phyloP scores from a whole-genome alignment of 2,797 vertebrate species.

The Characodon lateralis region DNA sequence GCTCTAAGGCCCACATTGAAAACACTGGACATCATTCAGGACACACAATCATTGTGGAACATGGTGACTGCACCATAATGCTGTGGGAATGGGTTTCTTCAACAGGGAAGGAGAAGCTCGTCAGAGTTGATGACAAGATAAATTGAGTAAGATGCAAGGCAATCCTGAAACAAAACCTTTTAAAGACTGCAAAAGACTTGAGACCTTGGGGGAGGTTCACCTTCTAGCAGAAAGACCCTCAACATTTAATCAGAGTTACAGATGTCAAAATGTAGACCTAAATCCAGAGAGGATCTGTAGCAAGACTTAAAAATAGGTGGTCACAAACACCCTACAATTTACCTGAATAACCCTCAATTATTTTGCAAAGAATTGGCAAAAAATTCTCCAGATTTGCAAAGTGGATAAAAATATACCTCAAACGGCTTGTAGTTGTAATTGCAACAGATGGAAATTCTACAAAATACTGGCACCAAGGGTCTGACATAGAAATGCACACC shows the following conservation, averaged over 20 bases:
- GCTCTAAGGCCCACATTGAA: too few relatives aligned
- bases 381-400: not conserved
- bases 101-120: too few relatives aligned
- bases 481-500: not conserved
- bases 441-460: not conserved
- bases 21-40: too few relatives aligned
- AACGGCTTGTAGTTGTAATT: not conserved
- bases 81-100: too few relatives aligned
- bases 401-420: not conserved
- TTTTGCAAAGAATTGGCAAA: not conserved
- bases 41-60: too few relatives aligned
- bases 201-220: not conserved
- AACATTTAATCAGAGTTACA: not conserved
- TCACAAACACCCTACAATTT: not conserved
- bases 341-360: not conserved
- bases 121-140: too few relatives aligned
- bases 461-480: not conserved
- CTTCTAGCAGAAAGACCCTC: not conserved
- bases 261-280: not conserved
- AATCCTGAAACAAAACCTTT: not conserved
- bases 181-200: not conserved
- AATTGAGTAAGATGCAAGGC: too few relatives aligned
- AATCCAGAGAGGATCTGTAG: not conserved
- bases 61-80: too few relatives aligned
- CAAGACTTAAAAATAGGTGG: not conserved